These are phyloP conservation scores for Dromius quadrimaculatus DNA, from an alignment of 2,888 invertebrate genomes.

Conservation along the genomic window DNA sequence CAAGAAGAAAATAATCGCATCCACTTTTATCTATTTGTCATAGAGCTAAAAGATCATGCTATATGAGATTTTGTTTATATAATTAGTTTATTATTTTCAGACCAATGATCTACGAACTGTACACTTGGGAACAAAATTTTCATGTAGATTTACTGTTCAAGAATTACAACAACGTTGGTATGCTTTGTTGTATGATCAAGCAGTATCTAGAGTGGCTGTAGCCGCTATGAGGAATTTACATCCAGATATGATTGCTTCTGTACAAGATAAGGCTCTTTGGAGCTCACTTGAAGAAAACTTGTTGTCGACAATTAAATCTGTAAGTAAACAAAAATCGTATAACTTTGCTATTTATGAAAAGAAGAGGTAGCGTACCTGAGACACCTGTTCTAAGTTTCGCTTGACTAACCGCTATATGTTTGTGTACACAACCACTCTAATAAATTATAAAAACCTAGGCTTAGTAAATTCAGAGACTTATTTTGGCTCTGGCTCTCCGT, in stretches of 20 bases:
- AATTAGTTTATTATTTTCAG: conserved; percentile 63
- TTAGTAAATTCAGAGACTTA: too few species aligned
- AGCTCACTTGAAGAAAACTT: conserved; percentile 91
- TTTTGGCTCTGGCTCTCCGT: too few species aligned
- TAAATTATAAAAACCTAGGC: too few species aligned
- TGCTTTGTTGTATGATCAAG: conserved; percentile 93
- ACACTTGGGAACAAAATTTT: conserved; percentile 93
- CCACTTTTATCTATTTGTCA: too few species aligned
- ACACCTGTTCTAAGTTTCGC: too few species aligned
- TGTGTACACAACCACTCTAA: too few species aligned
- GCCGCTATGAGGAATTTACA: conserved; percentile 94
- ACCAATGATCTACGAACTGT: conserved; percentile 86
- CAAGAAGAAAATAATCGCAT: too few species aligned
- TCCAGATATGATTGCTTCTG: conserved; percentile 87
- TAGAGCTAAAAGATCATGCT: too few species aligned
- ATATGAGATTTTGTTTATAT: too few species aligned
- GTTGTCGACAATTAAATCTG: conserved; percentile 84
- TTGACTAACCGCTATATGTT: too few species aligned
- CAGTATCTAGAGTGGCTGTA: conserved; percentile 90
- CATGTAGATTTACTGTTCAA: conserved; percentile 92
- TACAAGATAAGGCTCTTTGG: conserved; percentile 90
- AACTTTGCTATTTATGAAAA: too few species aligned
- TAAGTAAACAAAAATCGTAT: conserved; percentile 64
- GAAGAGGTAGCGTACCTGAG: too few species aligned
- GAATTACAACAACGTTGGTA: conserved; percentile 98